Evolutionary conservation across 2,888 invertebrate species (phyloP).

Genomic region (Saturnia pavonia): DNA sequence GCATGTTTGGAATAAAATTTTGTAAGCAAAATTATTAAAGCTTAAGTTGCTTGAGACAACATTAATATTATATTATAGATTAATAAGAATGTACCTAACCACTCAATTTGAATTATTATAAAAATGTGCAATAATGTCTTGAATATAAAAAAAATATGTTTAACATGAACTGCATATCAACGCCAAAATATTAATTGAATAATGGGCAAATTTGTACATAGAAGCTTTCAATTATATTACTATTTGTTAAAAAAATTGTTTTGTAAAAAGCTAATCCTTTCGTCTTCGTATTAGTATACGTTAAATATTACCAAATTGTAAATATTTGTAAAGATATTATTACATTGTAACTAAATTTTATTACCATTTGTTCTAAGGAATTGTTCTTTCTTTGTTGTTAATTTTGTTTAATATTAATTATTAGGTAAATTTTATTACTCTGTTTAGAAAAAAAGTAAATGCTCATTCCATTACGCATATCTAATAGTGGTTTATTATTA

Average conservation of each 20-base stretch:
- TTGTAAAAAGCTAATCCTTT: conserved; percentile 69
- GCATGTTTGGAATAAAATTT: conserved; percentile 3
- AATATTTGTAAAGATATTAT: conserved; percentile 81
- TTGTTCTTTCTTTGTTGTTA: conserved; percentile 80
- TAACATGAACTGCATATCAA: conserved; percentile 70
- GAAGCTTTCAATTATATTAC: conserved; percentile 32
- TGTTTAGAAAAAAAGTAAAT: conserved; percentile 28
- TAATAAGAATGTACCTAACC: conserved; percentile 45
- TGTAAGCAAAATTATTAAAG: conserved; percentile 38
- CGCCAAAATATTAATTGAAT: conserved; percentile 58
- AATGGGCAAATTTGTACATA: conserved; percentile 24
- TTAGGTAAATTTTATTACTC: conserved; percentile 13
- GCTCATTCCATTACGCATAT: conserved; percentile 39
- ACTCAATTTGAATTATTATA: conserved; percentile 25
- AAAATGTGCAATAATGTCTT: conserved; percentile 70
- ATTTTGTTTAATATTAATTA: conserved; percentile 73
- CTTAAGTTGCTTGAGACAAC: conserved; percentile 54
- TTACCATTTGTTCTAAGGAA: conserved; percentile 79
- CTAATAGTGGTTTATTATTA: conserved; percentile 40
- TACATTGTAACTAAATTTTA: conserved; percentile 76
- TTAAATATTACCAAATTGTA: conserved; percentile 78
- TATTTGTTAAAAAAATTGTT: conserved; percentile 71
- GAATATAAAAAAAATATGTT: conserved; percentile 50
- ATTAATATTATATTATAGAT: conserved; percentile 55
- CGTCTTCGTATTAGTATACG: conserved; percentile 76